Evolutionary conservation across 1,140 invertebrate species (phyloP).

Genomic region (Cherax destructor): DNA sequence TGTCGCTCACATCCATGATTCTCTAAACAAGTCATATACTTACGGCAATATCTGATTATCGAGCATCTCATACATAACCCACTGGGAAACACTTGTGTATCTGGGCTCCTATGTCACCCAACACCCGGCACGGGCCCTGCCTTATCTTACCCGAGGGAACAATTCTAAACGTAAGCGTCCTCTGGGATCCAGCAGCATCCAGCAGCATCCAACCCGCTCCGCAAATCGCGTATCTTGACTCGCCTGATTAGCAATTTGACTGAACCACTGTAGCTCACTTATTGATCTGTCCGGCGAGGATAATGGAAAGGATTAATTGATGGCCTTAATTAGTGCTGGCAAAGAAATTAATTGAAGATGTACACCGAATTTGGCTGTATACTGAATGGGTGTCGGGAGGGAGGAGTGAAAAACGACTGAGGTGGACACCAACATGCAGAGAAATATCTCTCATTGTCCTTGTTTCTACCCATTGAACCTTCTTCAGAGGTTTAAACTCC

Average conservation of each 20-base stretch:
- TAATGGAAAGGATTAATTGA: conserved; percentile 10
- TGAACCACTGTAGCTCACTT: background rate
- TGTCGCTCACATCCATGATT: too few species aligned
- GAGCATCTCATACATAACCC: too few species aligned
- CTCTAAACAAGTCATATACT: too few species aligned
- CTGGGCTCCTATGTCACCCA: too few species aligned
- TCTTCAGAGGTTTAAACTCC: background rate
- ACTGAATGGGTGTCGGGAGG: background rate
- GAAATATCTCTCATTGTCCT: background rate
- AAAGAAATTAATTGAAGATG: background rate
- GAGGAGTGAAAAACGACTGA: background rate
- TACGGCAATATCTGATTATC: too few species aligned
- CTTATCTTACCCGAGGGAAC: too few species aligned
- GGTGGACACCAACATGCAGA: background rate
- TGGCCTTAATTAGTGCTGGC: conserved; percentile 5
- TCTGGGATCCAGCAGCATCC: too few species aligned
- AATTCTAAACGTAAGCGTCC: too few species aligned
- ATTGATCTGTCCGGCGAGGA: conserved; percentile 2
- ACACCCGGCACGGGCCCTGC: too few species aligned
- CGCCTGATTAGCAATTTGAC: background rate
- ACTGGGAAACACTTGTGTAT: too few species aligned
- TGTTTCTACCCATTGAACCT: background rate
- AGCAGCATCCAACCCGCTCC: background rate
- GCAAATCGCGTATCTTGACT: background rate
- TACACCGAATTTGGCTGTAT: background rate